A percentile compares a stretch with the other conserved stretches of the same genome.
Conservation (phyloP, 2,113 vertebrate genomes). For the Lepus americanus region DNA sequence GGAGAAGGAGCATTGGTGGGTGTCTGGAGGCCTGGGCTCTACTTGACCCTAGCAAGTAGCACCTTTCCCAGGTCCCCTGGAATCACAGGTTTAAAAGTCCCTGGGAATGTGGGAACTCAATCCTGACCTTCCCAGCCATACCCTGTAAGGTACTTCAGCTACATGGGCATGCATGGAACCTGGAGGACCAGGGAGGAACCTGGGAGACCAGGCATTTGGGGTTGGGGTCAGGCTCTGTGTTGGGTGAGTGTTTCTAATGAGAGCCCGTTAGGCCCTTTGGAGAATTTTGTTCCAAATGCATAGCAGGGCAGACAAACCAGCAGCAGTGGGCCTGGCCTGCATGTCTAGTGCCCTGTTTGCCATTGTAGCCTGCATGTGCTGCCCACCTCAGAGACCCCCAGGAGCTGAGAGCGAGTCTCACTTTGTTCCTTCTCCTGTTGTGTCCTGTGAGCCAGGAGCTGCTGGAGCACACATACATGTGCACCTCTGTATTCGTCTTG, state of each 20-base stretch:
- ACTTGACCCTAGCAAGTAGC: not conserved
- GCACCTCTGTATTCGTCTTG: not conserved
- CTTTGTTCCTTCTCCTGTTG: not conserved
- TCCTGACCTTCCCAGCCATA: not conserved
- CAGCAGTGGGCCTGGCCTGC: not conserved
- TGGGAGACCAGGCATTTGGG: not conserved
- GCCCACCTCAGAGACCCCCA: not conserved
- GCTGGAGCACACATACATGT: not conserved
- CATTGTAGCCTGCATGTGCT: not conserved
- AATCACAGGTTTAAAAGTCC: not conserved
- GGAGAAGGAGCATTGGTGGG: not conserved
- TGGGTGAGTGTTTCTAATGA: slow-evolving; percentile 14
- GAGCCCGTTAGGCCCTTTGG: not conserved
- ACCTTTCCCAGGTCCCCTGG: not conserved
- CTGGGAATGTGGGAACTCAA: not conserved
- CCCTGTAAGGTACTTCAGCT: not conserved
- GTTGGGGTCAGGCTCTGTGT: not conserved
- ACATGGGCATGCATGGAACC: not conserved
- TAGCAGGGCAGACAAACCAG: not conserved
- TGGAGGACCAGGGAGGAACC: not conserved
- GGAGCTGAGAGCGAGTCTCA: not conserved
- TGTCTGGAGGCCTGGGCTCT: not conserved
- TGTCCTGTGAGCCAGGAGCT: not conserved
- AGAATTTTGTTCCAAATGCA: not conserved
- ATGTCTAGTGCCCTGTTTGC: not conserved